Evolutionary conservation across 2,888 invertebrate genomes (phyloP), one percentile per base, ranked within the genome.

Genomic region (Hermaeophaga mercurialis): DNA sequence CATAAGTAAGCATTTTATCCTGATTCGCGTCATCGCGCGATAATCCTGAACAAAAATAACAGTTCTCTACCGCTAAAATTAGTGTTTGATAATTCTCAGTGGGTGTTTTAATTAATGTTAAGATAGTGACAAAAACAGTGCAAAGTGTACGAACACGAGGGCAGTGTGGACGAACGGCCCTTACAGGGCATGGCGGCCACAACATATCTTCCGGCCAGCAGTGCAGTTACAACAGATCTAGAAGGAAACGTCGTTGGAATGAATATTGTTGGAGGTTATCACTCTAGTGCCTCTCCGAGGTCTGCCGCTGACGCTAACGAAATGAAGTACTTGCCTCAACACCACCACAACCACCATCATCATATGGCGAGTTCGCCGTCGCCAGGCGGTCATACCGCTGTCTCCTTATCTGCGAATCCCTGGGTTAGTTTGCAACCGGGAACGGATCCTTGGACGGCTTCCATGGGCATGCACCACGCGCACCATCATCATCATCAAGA

Each of bases 281-380:
- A 89, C 78, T 81, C 83, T 57, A 87, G 87, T 78, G 88, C 88
- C 79, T 91, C 91, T 82, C 92, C 92, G 76, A 86, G 91, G 75
- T 89, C 89, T 71, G 91, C 90, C 73, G 84, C 86, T 66, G 91
- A 91, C 81, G 90, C 90, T 73, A 89, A 90, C 73, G 96, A 96
- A 80, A 94, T 96, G 94, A 96, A 96, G 81, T 96, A 96, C 80
- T 86, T 91, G 84, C 88, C 89, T 68, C 87, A 88, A 66, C 94
- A 93, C 79, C 91, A 90, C 80, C 86, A 91, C 79, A 89, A 90
- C 76, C 87, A 91, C 75, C 89, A 87, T 69, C 84, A 84, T 71
- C 83, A 84, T 64, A 81, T 86, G 80, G 81, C 86, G 59, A 84
- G 85, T 62, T 86, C 87, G 70, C 87, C 87, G 60, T 86, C 87